Evolutionary conservation across 2,797 vertebrate species (phyloP).

Genomic region (Coregonus suidteri): DNA sequence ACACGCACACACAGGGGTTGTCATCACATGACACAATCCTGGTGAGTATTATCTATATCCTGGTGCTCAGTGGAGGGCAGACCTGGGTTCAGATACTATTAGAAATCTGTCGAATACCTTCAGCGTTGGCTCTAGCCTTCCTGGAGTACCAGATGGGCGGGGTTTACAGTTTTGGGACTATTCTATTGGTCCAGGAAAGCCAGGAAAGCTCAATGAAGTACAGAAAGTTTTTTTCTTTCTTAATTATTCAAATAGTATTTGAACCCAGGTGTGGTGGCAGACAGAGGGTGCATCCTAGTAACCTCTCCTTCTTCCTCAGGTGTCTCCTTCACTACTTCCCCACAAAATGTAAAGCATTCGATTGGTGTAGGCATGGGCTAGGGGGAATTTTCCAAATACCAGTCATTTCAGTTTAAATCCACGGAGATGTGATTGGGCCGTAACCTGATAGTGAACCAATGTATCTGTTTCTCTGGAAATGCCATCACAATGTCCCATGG

Average conservation of each 20-base stretch:
- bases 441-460: too few relatives aligned
- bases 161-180: background rate
- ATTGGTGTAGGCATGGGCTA: too few relatives aligned
- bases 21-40: constrained; percentile 72
- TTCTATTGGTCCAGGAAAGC: background rate
- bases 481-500: constrained; percentile 25
- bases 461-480: background rate
- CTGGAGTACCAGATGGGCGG: background rate
- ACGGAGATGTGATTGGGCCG: too few relatives aligned
- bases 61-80: constrained; percentile 40
- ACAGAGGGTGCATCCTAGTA: background rate
- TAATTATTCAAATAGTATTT: too few relatives aligned
- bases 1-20: constrained; percentile 37
- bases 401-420: too few relatives aligned
- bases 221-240: background rate
- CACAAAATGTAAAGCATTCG: too few relatives aligned
- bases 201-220: background rate
- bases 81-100: background rate
- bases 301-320: background rate
- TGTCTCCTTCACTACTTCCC: too few relatives aligned
- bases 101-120: background rate
- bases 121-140: background rate
- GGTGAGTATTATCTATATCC: constrained; percentile 61
- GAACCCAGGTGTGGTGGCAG: background rate
- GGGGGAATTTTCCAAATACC: too few relatives aligned